phyloP scores from a whole-genome alignment of 2,113 vertebrate species.

The Chaetops frenatus region DNA sequence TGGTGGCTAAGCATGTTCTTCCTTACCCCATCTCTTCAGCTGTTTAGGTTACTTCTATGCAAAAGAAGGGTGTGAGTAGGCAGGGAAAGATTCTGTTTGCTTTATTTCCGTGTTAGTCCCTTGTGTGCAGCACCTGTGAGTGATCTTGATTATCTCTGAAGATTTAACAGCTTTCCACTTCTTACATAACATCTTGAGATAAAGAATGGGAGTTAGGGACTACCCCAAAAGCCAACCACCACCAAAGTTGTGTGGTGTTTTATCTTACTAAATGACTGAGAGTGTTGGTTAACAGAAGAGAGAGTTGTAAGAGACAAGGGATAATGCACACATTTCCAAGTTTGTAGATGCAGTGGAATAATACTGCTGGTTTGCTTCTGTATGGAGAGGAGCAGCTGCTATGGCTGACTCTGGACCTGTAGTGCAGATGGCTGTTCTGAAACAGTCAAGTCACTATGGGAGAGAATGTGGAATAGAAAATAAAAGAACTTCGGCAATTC shows the following conservation, averaged over 20 bases:
- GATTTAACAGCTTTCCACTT: not conserved
- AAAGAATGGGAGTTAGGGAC: not conserved
- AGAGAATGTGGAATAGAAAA: not conserved
- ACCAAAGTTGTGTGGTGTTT: not conserved
- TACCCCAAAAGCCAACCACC: not conserved
- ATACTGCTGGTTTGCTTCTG: not conserved
- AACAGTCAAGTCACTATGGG: not conserved
- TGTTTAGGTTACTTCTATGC: not conserved
- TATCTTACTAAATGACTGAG: not conserved
- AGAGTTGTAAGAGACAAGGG: not conserved
- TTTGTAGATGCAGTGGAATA: not conserved
- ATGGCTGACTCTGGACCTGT: not conserved
- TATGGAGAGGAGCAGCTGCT: not conserved
- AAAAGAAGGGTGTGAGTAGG: not conserved
- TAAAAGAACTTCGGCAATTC: not conserved
- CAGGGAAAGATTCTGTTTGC: not conserved
- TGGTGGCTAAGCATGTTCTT: not conserved
- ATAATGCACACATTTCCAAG: fast-evolving
- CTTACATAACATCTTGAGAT: not conserved
- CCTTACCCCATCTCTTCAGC: not conserved
- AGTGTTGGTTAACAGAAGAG: not conserved
- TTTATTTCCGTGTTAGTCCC: not conserved
- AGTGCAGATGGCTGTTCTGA: not conserved
- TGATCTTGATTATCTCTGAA: not conserved
- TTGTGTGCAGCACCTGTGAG: not conserved